These are phyloP conservation scores for Xiphophorus maculatus DNA, from an alignment of 2,113 vertebrate species.

Conservation along the genomic window DNA sequence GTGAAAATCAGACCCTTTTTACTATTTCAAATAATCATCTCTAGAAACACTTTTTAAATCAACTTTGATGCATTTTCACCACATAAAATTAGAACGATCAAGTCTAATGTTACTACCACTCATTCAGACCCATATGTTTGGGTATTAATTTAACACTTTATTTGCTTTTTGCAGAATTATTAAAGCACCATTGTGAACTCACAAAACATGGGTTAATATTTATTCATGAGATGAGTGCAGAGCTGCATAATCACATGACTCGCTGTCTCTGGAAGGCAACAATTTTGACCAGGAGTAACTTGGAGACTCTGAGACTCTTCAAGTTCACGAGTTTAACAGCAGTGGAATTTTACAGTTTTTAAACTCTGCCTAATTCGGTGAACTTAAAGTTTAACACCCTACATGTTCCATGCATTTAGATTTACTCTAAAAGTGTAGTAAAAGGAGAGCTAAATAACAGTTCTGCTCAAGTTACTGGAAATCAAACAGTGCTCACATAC, in stretches of 20 bases:
- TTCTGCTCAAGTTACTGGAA: background rate
- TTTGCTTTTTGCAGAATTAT: background rate
- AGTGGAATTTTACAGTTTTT: background rate
- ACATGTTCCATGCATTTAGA: background rate
- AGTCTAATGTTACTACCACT: constrained; percentile 40
- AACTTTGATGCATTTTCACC: background rate
- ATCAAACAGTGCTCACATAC: background rate
- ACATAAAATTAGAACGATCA: constrained; percentile 37
- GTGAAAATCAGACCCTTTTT: background rate
- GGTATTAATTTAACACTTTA: background rate
- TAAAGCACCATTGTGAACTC: constrained; percentile 34
- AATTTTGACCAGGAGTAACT: background rate
- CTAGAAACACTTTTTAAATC: background rate
- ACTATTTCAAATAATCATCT: background rate
- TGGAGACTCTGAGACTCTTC: background rate
- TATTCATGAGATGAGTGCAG: background rate
- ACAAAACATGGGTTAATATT: background rate
- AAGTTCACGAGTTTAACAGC: background rate
- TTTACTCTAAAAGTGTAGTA: background rate
- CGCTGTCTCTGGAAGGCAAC: background rate
- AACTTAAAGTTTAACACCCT: background rate
- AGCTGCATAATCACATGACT: background rate
- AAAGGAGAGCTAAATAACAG: background rate
- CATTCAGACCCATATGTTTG: constrained; percentile 28
- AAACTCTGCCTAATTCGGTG: background rate